A percentile compares a stretch with the other conserved stretches of the same genome.
These are phyloP conservation scores for Diarsia dahlii DNA, from an alignment of 2,888 invertebrate genomes.

Conservation along the genomic window DNA sequence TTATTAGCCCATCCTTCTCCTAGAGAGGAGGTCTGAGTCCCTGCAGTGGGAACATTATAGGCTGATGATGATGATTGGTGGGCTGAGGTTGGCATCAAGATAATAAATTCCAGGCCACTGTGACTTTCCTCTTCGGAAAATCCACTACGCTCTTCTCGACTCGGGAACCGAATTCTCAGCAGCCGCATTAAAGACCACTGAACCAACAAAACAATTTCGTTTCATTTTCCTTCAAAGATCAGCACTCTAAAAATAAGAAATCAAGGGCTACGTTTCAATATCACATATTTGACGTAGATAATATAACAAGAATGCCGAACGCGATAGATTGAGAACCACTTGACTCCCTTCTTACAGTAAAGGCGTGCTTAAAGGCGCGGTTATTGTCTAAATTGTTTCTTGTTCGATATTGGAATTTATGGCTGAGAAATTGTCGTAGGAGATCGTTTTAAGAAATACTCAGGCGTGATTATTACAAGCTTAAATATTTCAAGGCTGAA, in stretches of 20 bases:
- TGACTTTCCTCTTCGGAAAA: neutral
- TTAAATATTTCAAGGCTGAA: neutral
- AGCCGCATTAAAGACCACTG: neutral
- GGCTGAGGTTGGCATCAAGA: neutral
- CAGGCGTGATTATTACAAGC: neutral
- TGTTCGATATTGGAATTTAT: constrained; percentile 48
- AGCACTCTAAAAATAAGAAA: neutral
- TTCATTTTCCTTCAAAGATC: neutral
- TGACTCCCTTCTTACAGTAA: constrained; percentile 39
- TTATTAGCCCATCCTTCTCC: too few relatives aligned
- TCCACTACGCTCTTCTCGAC: too few relatives aligned
- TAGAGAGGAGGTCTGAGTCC: too few relatives aligned
- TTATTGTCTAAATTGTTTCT: constrained; percentile 32
- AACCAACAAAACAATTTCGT: neutral
- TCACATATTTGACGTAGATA: constrained; percentile 35
- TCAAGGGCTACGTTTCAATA: constrained; percentile 21
- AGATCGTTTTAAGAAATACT: constrained; percentile 14
- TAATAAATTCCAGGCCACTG: neutral
- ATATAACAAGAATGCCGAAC: constrained; percentile 28
- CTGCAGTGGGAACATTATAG: too few relatives aligned
- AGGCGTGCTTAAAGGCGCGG: constrained; percentile 17
- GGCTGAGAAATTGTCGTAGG: constrained; percentile 1
- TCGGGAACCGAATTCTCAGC: neutral
- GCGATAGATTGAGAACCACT: constrained; percentile 51
- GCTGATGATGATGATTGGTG: too few relatives aligned